Evolutionary conservation across 2,113 vertebrate species (phyloP), one percentile per base, ranked within the genome.

Genomic region (Sula dactylatra): DNA sequence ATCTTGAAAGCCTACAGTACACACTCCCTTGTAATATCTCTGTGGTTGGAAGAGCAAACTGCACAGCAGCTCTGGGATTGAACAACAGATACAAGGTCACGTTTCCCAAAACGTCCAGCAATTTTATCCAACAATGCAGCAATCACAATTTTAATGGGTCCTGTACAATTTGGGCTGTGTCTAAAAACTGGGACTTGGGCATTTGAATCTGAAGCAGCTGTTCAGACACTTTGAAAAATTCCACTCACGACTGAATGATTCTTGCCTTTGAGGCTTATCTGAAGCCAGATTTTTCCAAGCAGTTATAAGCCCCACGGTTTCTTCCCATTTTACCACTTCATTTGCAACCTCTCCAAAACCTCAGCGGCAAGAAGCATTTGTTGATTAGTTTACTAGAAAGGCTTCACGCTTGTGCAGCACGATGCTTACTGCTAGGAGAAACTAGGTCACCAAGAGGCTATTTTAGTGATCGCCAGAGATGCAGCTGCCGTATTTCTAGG

Each of bases 361-460:
- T 62, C 74, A 65, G 18, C 1, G 4, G 27, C 32, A 22, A 42
- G 45, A 67, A 61, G 76, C 50, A 13, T 76, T 36, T 72, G 49
- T n/a, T 49, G 73, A 42, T 84, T 29, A 56, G 27, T 79, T 69
- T 77, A 16, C 34, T 52, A 58, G 80, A 52, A 58, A 92, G 80
- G 82, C 83, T 14, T 64, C 70, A 54, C 0, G 13, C 66, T 71
- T 29, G 52, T 49, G 80, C 83, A 76, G 86, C 21, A 7, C 2
- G 86, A 91, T 79, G 80, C 70, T 85, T 74, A 0, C 2, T 73
- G 78, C 65, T 27, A 50, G 34, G 36, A 94, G 88, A 94, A 97
- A 96, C 78, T 95, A 78, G 95, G 95, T 94, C 97, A 96, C 25
- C 22, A 26, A 52, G 77, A 93, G 78, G 61, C 61, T 94, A 62